These are phyloP conservation scores for Cyanoderma ruficeps DNA, from an alignment of 2,113 vertebrate species.

Conservation along the genomic window DNA sequence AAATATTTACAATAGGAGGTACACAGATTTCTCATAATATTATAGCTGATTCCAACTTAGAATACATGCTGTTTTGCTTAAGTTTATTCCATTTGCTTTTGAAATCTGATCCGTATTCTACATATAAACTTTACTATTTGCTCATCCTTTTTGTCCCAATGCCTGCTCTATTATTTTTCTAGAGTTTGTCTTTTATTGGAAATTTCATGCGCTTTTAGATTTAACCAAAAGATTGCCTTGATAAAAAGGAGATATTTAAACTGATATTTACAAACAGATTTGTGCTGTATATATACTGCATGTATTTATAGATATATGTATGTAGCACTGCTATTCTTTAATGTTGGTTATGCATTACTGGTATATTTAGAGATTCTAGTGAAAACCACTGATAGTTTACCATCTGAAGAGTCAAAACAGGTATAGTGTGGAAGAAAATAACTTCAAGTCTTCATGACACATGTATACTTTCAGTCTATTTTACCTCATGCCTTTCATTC, in stretches of 20 bases:
- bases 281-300: neutral
- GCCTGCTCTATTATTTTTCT: neutral
- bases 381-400: neutral
- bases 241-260: neutral
- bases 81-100: slow-evolving; percentile 38
- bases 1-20: slow-evolving; percentile 65
- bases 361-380: neutral
- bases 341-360: neutral
- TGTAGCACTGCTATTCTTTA: neutral
- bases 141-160: neutral
- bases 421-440: neutral
- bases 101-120: slow-evolving; percentile 25
- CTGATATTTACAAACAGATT: neutral
- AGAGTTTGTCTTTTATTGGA: neutral
- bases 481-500: neutral
- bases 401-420: neutral
- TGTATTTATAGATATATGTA: neutral
- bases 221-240: neutral
- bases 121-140: neutral
- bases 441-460: neutral
- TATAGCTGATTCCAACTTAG: slow-evolving; percentile 38
- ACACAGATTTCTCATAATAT: slow-evolving; percentile 42
- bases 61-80: slow-evolving; percentile 25
- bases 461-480: neutral
- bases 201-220: neutral